Conservation (phyloP, 2,797 vertebrate genomes). For the Glyptemys insculpta region DNA sequence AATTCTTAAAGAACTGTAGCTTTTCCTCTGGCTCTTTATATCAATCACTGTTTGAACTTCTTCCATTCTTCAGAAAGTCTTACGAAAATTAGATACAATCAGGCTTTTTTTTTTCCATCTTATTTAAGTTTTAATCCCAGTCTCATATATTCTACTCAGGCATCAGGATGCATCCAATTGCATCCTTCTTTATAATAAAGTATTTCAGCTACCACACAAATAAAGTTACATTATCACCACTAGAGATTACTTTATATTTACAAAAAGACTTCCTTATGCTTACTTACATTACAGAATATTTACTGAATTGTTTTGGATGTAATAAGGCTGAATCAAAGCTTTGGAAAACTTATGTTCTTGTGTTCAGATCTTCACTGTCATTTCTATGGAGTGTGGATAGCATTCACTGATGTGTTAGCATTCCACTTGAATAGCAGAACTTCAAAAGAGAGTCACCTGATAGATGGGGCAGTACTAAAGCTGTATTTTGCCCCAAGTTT, state of each 20-base stretch:
- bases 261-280: not conserved
- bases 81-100: not conserved
- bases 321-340: not conserved
- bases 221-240: not conserved
- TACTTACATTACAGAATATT: not conserved
- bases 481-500: not conserved
- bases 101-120: not conserved
- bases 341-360: not conserved
- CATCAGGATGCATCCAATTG: not conserved
- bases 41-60: not conserved
- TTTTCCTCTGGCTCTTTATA: slow-evolving; percentile 9
- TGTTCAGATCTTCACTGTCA: not conserved
- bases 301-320: not conserved
- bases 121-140: not conserved
- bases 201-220: not conserved
- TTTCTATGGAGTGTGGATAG: not conserved
- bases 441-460: not conserved
- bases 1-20: not conserved
- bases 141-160: not conserved
- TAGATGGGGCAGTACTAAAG: not conserved
- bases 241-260: not conserved
- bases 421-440: not conserved
- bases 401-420: not conserved
- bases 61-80: not conserved
- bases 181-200: not conserved